Conservation (phyloP, 2,888 invertebrate genomes). For the Aricia artaxerxes region DNA sequence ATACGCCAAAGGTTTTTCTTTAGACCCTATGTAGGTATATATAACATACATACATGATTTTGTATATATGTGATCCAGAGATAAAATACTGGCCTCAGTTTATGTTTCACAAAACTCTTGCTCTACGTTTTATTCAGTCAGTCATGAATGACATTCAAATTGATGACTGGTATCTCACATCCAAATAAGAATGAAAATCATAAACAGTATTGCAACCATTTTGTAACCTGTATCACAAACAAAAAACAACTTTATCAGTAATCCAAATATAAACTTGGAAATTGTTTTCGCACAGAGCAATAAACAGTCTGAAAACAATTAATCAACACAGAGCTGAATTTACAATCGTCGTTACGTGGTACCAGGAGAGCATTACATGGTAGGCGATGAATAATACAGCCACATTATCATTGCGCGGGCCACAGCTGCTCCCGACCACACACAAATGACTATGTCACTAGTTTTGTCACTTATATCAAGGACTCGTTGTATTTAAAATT, state of each 20-base stretch:
- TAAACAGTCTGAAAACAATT: not conserved
- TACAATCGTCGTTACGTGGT: not conserved
- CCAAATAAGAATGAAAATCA: no score
- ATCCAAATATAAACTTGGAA: not conserved
- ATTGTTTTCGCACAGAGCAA: not conserved
- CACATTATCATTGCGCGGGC: conserved; percentile 9
- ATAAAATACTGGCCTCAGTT: no score
- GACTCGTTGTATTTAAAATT: not conserved
- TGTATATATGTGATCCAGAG: no score
- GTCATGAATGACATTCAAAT: no score
- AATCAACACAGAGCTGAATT: conserved; percentile 1
- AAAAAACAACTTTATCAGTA: not conserved
- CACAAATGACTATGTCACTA: not conserved
- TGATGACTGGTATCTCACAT: no score
- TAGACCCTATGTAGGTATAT: no score
- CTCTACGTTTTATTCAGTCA: no score
- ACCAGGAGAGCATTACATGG: conserved; percentile 20
- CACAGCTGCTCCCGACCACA: conserved; percentile 10
- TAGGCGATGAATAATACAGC: conserved; percentile 11
- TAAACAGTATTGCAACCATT: not conserved
- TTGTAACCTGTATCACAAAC: no score
- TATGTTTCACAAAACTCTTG: no score
- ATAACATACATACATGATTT: no score
- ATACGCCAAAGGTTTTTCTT: no score
- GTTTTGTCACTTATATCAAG: not conserved